Evolutionary conservation across 2,113 vertebrate species (phyloP).

Genomic region (Tyto alba): DNA sequence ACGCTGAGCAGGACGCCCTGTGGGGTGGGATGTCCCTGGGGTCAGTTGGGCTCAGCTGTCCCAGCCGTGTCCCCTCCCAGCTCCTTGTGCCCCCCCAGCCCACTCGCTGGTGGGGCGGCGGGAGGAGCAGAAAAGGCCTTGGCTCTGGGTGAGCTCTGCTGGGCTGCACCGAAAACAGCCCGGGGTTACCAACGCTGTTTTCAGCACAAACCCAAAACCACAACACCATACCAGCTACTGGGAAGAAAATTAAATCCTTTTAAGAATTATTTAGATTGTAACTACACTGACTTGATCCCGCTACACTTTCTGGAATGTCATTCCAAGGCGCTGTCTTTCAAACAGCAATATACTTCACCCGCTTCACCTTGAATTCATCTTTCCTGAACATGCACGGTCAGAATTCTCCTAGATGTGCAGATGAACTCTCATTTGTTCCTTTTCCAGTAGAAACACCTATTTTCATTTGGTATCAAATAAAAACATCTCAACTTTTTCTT

Average conservation of each 20-base stretch:
- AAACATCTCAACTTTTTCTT: not conserved
- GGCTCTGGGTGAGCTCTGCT: too few relatives aligned
- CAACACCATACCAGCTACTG: too few relatives aligned
- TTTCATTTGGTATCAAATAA: not conserved
- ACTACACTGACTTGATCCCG: not conserved
- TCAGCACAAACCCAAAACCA: too few relatives aligned
- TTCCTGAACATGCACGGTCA: not conserved
- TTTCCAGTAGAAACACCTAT: not conserved
- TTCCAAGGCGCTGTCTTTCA: rapidly evolving
- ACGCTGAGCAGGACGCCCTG: too few relatives aligned
- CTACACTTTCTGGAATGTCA: not conserved
- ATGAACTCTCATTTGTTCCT: rapidly evolving
- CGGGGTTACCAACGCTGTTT: too few relatives aligned
- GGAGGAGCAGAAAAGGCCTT: too few relatives aligned
- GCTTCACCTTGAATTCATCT: not conserved
- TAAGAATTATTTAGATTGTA: not conserved
- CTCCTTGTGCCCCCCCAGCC: too few relatives aligned
- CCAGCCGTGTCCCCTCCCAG: too few relatives aligned
- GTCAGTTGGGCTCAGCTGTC: too few relatives aligned
- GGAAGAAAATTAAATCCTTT: not conserved
- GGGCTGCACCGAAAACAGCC: too few relatives aligned
- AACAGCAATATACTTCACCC: not conserved
- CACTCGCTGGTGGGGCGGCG: too few relatives aligned
- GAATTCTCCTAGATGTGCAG: not conserved
- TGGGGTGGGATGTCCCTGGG: too few relatives aligned